A percentile compares a stretch with the other conserved stretches of the same genome.
These are phyloP conservation scores for Armadillidium nasatum DNA, from an alignment of 1,140 invertebrate species.

Conservation along the genomic window DNA sequence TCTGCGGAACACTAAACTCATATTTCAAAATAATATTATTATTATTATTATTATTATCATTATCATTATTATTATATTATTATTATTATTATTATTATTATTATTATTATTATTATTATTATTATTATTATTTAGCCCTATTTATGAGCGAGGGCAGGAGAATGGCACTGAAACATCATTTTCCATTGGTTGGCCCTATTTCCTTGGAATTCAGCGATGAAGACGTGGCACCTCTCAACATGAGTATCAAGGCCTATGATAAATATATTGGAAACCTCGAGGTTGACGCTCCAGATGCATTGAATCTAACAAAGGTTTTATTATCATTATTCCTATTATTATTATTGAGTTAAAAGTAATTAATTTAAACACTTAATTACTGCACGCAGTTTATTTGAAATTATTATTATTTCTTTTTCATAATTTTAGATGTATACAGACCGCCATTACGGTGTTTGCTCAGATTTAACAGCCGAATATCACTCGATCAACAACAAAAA, in stretches of 20 bases:
- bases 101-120: too few species aligned
- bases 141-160: slow-evolving; percentile 31
- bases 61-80: too few species aligned
- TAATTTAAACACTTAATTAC: too few species aligned
- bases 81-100: too few species aligned
- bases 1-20: too few species aligned
- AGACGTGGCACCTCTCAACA: slow-evolving; percentile 37
- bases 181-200: slow-evolving; percentile 19
- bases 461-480: neutral
- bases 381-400: too few species aligned
- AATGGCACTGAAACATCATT: slow-evolving; percentile 29
- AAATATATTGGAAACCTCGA: slow-evolving; percentile 29
- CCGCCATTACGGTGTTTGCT: neutral
- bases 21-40: too few species aligned
- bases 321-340: too few species aligned
- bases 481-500: neutral
- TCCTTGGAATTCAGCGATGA: slow-evolving; percentile 33
- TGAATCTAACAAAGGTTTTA: neutral
- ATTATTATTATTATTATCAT: too few species aligned
- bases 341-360: too few species aligned
- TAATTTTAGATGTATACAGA: neutral
- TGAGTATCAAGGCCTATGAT: slow-evolving; percentile 35
- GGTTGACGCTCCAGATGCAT: slow-evolving; percentile 16
- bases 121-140: slow-evolving; percentile 7
- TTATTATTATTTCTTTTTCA: neutral